Conservation (phyloP, 1,140 invertebrate species). For the Drosophila ficusphila region DNA sequence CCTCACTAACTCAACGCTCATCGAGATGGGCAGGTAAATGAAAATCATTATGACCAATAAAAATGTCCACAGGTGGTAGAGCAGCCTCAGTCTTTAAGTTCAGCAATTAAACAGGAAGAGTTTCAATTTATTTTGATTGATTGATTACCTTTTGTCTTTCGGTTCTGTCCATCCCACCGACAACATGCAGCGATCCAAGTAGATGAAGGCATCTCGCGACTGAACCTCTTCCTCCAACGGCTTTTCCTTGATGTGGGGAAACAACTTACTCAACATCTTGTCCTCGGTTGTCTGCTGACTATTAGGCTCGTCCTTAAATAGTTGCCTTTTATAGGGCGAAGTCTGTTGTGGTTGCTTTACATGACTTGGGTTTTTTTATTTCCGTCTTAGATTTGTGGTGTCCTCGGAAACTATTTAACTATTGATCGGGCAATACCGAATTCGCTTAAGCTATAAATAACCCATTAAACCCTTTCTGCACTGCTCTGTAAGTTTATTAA, state of each 20-base stretch:
- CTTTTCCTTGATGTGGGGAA: conserved; percentile 16
- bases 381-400: no score
- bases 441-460: no score
- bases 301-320: neutral
- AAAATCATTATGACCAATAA: neutral
- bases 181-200: conserved; percentile 40
- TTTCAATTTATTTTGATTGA: no score
- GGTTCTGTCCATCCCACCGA: conserved; percentile 45
- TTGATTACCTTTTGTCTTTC: neutral
- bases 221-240: neutral
- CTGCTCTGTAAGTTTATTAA: no score
- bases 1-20: conserved; percentile 35
- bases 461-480: no score
- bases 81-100: neutral
- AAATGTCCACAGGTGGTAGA: conserved; percentile 14
- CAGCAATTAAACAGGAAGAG: neutral
- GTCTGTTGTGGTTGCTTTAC: neutral
- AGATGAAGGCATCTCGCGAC: conserved; percentile 52
- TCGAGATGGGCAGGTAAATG: neutral
- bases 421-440: no score
- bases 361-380: conserved; percentile 1
- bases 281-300: neutral
- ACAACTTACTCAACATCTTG: conserved; percentile 48
- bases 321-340: conserved; percentile 9
- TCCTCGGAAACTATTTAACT: no score